Base-by-base conservation (phyloP, 2,797 vertebrate species). In the Pipistrellus pipistrellus region DNA sequence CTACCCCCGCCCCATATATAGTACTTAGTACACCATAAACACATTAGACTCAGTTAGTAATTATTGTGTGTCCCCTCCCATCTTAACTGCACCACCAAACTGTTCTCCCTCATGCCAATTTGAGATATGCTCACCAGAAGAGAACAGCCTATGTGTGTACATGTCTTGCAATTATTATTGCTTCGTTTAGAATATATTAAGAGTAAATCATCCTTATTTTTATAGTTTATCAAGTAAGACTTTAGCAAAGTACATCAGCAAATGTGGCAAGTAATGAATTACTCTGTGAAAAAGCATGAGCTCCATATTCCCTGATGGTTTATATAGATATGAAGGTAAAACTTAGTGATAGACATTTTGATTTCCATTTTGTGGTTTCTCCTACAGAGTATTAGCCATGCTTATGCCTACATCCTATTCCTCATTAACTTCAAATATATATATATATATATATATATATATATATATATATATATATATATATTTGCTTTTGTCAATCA, bases 191-290 rank as follows among this genome's bases (percentile, higher is more conserved):
- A 92, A 88, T 51, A 41, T 35, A n/a, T 80, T 64, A 82, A 83
- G 68, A 96, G 30, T 3, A 69, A 35, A 66, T 91, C 82, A 85
- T 73, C n/a, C 62, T 82, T 18, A 81, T 83, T 95, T 94, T 85
- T 78, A 91, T 55, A 82, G 64, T 68, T 51, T 57, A 88, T 81
- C 75, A 88, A 76, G 57, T 17, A 51, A 68, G 18, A 92, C 48
- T 64, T 88, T 2, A 76, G 38, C 25, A 41, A 78, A 92, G 38
- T n/a, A 57, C 4, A 51, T 48, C 55, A 53, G 27, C 76, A 91
- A 89, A 87, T 41, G 27, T 77, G n/a, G 41, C 68, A 93, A 78
- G 55, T 46, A 71, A 85, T 44, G 32, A 91, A 69, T 85, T 68
- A 55, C 15, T 14, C 51, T 35, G 18, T 21, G 73, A 41, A 53